These are phyloP conservation scores for Mallateleia sp. DNA, from an alignment of 2,888 invertebrate species.

Conservation along the genomic window DNA sequence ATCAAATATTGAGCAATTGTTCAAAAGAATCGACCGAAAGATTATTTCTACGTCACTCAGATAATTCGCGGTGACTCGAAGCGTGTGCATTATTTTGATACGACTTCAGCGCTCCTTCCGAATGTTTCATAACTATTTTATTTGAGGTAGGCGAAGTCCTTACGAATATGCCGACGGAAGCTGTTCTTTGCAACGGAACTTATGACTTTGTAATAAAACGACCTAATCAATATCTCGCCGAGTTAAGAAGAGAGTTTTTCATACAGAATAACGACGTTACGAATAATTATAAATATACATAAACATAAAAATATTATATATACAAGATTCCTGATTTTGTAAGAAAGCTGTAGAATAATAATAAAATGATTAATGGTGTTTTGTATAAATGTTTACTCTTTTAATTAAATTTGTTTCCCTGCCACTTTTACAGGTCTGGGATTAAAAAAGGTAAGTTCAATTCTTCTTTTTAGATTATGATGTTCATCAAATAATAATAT, in stretches of 20 bases:
- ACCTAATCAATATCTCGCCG: conserved; percentile 74
- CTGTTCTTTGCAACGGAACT: conserved; percentile 68
- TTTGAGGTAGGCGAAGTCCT: conserved; percentile 64
- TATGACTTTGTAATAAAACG: conserved; percentile 71
- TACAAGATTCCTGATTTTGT: conserved; percentile 86
- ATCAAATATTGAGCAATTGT: not conserved
- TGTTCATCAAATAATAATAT: too few species aligned
- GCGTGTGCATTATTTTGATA: conserved; percentile 41
- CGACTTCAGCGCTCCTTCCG: conserved; percentile 61
- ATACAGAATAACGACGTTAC: conserved; percentile 71
- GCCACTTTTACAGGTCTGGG: too few species aligned
- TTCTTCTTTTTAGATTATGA: too few species aligned
- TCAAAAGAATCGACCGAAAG: not conserved
- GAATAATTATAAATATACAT: conserved; percentile 70
- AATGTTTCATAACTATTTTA: conserved; percentile 58
- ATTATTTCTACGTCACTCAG: not conserved
- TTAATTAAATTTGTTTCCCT: not conserved
- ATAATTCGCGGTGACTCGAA: conserved; percentile 1
- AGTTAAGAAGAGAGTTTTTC: conserved; percentile 70
- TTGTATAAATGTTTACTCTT: conserved; percentile 52
- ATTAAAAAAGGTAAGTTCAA: not conserved
- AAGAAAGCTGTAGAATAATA: conserved; percentile 80
- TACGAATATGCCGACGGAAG: conserved; percentile 69
- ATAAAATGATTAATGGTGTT: conserved; percentile 75
- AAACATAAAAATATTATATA: conserved; percentile 67